Evolutionary conservation across 2,888 invertebrate genomes (phyloP).

Genomic region (Eupithecia dodoneata): DNA sequence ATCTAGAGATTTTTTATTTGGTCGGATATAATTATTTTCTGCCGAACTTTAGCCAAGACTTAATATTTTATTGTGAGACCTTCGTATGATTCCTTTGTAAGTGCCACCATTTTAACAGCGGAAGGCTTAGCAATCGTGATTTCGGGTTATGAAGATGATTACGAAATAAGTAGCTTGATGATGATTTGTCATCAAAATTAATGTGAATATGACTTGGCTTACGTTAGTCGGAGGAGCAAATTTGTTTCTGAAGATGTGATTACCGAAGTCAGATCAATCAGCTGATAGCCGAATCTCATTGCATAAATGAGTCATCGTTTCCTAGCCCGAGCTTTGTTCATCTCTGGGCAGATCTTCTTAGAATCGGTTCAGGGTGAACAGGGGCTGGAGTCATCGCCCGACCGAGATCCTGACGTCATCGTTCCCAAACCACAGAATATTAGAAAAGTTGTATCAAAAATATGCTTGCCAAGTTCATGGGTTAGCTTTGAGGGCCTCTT

Average conservation of each 20-base stretch:
- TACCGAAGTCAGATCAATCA: conserved; percentile 33
- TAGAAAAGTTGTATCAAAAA: background rate
- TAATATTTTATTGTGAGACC: background rate
- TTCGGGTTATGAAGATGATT: background rate
- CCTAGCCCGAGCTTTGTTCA: conserved; percentile 33
- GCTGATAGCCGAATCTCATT: conserved; percentile 38
- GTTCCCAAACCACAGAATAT: conserved; percentile 28
- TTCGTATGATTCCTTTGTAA: background rate
- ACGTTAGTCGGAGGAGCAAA: background rate
- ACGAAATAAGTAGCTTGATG: background rate
- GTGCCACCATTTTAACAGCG: background rate
- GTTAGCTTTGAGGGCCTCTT: conserved; percentile 11
- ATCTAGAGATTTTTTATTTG: too few species aligned
- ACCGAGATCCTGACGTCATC: conserved; percentile 42
- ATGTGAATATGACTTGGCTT: background rate
- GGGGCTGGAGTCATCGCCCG: conserved; percentile 43
- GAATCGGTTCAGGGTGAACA: conserved; percentile 45
- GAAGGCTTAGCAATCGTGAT: background rate
- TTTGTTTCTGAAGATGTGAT: conserved; percentile 12
- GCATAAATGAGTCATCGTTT: conserved; percentile 38
- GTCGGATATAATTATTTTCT: background rate
- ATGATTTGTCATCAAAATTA: conserved; percentile 9
- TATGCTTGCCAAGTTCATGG: conserved; percentile 23
- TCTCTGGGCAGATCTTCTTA: conserved; percentile 35
- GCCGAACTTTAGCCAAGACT: background rate